phyloP scores from a whole-genome alignment of 2,888 invertebrate genomes.

The Octonoba sinensis region DNA sequence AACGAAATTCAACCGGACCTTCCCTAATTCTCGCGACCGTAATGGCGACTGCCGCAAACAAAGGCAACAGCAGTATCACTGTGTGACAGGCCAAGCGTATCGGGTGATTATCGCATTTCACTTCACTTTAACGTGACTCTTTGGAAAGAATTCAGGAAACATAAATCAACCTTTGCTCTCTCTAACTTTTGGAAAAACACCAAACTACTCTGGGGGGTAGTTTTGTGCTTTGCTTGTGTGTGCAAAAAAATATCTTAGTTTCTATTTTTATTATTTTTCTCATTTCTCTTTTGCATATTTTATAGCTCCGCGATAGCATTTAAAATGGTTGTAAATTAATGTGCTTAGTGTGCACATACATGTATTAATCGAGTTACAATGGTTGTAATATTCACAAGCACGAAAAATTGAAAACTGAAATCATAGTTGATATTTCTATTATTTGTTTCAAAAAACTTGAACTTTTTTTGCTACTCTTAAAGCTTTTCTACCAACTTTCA shows the following conservation, averaged over 20 bases:
- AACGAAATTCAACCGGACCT: constrained; percentile 34
- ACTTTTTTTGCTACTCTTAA: too few species aligned
- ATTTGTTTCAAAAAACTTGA: too few species aligned
- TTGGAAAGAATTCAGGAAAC: constrained; percentile 55
- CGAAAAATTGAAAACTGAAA: too few species aligned
- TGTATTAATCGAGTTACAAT: too few species aligned
- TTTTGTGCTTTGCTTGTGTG: too few species aligned
- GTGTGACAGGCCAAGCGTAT: constrained; percentile 22
- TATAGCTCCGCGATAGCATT: too few species aligned
- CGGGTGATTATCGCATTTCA: constrained; percentile 42
- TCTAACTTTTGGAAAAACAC: background rate
- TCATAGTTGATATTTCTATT: too few species aligned
- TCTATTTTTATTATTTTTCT: constrained; percentile 19
- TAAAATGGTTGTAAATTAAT: too few species aligned
- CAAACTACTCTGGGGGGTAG: background rate
- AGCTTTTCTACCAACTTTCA: too few species aligned
- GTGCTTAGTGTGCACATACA: too few species aligned
- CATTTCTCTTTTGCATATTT: background rate
- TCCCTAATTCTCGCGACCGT: background rate
- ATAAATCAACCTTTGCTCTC: constrained; percentile 42
- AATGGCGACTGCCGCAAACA: background rate
- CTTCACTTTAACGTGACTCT: constrained; percentile 17
- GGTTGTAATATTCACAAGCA: too few species aligned
- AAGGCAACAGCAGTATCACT: constrained; percentile 26
- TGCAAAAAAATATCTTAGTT: too few species aligned